Conservation (phyloP, 2,113 vertebrate genomes). For the Oxyruncus cristatus region DNA sequence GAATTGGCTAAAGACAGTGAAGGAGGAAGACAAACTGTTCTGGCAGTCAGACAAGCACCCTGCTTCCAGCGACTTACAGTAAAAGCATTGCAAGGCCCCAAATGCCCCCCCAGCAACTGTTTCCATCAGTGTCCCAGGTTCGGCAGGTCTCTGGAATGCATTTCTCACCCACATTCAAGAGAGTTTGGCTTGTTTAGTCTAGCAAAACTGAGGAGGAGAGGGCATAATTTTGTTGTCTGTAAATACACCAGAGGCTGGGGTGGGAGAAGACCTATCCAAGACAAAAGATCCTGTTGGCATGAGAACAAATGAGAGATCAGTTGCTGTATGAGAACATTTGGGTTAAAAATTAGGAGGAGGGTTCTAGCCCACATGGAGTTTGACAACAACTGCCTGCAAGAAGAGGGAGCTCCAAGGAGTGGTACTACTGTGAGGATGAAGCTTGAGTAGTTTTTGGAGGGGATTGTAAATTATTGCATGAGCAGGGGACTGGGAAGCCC, state of each 20-base stretch:
- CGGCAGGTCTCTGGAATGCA: neutral
- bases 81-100: neutral
- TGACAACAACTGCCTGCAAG: neutral
- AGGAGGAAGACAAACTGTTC: neutral
- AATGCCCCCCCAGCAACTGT: neutral
- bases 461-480: neutral
- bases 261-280: slow-evolving; percentile 1
- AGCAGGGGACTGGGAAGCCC: neutral
- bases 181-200: slow-evolving; percentile 42
- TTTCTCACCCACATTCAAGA: slow-evolving; percentile 31
- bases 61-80: neutral
- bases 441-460: neutral
- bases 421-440: neutral
- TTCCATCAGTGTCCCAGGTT: neutral
- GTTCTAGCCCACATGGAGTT: neutral
- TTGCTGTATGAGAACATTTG: neutral
- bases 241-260: slow-evolving; percentile 14
- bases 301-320: slow-evolving; percentile 18
- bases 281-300: slow-evolving; percentile 9
- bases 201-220: slow-evolving; percentile 23
- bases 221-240: slow-evolving; percentile 25
- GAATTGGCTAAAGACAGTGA: neutral
- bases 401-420: neutral
- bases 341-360: neutral
- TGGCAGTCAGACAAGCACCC: neutral